Evolutionary conservation across 2,113 vertebrate genomes (phyloP), one percentile per base, ranked within the genome.

Genomic region (Hirundichthys speculiger): DNA sequence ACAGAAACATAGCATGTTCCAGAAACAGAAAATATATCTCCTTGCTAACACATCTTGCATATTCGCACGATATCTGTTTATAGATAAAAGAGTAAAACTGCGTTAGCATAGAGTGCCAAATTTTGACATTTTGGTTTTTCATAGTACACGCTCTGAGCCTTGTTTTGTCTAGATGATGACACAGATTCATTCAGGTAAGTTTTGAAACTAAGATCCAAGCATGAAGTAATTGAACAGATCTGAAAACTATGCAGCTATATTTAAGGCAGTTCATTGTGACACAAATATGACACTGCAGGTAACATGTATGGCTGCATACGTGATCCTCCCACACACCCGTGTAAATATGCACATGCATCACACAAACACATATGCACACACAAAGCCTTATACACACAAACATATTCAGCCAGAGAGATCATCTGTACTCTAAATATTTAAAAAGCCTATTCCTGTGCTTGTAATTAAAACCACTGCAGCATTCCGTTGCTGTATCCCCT

Each of bases 361-460:
- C 45, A 68, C 42, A 67, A 25, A 57, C 51, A 63, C 43, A 72
- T 60, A 58, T 49, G 49, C 67, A 76, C 41, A 68, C 73, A 79
- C 77, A 72, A 46, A 68, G 52, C 41, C 64, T 58, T 57, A 46
- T 42, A 57, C 77, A 80, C 69, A 64, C 78, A 75, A 50, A 76
- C 69, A 74, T 73, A 58, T 73, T 42, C 64, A 61, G 55, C 77
- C 58, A 75, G 57, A 63, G 57, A 68, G 82, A 74, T 78, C 73
- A 82, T 85, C 72, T 84, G 63, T 64, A 75, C 75, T 87, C 63
- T 90, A 92, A 93, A 93, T 91, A 91, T 92, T 93, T 91, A 87
- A 92, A 89, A 83, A 89, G 85, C 73, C 73, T 73, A 77, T 83
- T 83, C 64, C 70, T 79, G 71, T 74, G 69, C 74, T 79, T 90